Evolutionary conservation across 2,888 invertebrate genomes (phyloP).

Genomic region (Acheta domesticus): DNA sequence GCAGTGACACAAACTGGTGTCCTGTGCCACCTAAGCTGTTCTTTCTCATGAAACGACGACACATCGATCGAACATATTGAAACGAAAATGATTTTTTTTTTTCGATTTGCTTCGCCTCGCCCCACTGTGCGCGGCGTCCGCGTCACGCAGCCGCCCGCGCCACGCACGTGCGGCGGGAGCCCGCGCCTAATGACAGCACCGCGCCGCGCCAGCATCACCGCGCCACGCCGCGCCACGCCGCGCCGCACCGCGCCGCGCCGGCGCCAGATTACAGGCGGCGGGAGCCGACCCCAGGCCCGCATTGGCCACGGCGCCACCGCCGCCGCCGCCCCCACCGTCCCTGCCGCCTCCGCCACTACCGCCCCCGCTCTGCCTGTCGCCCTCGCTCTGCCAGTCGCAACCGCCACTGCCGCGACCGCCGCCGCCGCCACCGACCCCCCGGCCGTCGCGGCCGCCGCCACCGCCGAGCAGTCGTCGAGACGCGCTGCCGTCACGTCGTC

Average conservation of each 20-base stretch:
- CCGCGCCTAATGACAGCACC: neutral
- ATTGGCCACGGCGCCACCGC: constrained; percentile 18
- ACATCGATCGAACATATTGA: too few relatives aligned
- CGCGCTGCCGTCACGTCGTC: too few relatives aligned
- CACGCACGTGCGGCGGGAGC: neutral
- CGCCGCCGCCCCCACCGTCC: neutral
- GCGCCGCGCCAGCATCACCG: neutral
- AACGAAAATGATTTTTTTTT: too few relatives aligned
- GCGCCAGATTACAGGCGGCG: constrained; percentile 18
- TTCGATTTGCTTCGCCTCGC: too few relatives aligned
- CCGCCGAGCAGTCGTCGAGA: too few relatives aligned
- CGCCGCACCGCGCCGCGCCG: neutral
- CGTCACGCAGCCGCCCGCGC: constrained; percentile 1
- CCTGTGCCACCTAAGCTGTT: too few relatives aligned
- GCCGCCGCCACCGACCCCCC: neutral
- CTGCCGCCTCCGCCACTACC: neutral
- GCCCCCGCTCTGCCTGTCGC: neutral
- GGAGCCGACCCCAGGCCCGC: neutral
- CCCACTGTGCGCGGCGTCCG: neutral
- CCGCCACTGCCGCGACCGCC: neutral
- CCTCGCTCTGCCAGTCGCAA: too few relatives aligned
- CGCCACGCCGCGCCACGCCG: neutral
- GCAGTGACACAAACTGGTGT: too few relatives aligned
- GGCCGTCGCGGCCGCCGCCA: too few relatives aligned
- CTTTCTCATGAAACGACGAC: too few relatives aligned